Percentiles rank a stretch among this genome's conserved stretches.
Conservation (phyloP, 2,888 invertebrate genomes). For the Melieria omissa region DNA sequence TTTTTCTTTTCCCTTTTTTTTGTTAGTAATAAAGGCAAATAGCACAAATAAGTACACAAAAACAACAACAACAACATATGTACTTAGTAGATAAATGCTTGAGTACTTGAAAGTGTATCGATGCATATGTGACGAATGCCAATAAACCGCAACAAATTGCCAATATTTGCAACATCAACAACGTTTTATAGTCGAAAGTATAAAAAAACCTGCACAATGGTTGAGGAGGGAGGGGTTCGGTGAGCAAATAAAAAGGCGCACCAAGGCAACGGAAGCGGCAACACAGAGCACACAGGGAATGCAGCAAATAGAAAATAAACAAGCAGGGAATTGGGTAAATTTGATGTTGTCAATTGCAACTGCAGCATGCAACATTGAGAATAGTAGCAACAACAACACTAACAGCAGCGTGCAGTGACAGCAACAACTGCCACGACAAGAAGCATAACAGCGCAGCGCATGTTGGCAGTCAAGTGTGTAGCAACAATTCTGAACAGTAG, state of each 20-base stretch:
- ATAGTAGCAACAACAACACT: neutral
- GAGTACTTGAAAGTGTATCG: too few species aligned
- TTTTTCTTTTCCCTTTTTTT: too few species aligned
- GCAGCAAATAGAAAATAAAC: slow-evolving; percentile 21
- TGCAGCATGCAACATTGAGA: neutral
- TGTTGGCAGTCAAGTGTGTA: neutral
- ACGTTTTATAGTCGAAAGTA: neutral
- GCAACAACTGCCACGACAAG: neutral
- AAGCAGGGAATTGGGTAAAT: slow-evolving; percentile 28
- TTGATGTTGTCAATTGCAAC: slow-evolving; percentile 25
- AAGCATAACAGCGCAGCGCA: slow-evolving; percentile 5
- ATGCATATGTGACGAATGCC: neutral
- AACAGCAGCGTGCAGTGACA: neutral
- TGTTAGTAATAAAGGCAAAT: too few species aligned
- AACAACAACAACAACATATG: too few species aligned
- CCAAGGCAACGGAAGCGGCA: slow-evolving; percentile 3
- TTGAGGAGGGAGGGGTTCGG: neutral
- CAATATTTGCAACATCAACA: slow-evolving; percentile 28
- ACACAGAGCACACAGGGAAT: neutral
- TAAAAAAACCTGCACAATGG: neutral
- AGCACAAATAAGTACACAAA: too few species aligned
- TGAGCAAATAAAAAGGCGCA: neutral
- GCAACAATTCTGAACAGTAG: neutral
- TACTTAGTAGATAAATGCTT: too few species aligned
- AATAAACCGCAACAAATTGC: slow-evolving; percentile 31